Conservation (phyloP, 2,888 invertebrate genomes). For the Cremastobaeus sp. region DNA sequence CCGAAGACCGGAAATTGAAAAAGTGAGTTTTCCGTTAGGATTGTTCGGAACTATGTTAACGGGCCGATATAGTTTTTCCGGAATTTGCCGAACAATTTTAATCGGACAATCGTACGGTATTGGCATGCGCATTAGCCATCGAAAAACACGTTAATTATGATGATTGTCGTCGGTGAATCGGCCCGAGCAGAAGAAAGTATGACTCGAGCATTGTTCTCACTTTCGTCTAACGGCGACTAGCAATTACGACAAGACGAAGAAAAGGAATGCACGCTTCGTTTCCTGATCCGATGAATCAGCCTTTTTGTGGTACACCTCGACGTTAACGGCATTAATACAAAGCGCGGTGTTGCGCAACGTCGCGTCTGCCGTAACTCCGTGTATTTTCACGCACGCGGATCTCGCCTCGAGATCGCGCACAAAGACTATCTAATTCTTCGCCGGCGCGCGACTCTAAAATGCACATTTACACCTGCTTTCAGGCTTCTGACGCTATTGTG, state of each 20-base stretch:
- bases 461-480: constrained; percentile 45
- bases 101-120: constrained; percentile 9
- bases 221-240: constrained; percentile 36
- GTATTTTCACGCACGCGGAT: constrained; percentile 28
- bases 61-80: neutral
- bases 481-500: too few species aligned
- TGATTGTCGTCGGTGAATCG: constrained; percentile 22
- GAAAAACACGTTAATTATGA: constrained; percentile 37
- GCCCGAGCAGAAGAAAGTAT: constrained; percentile 19
- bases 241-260: constrained; percentile 29
- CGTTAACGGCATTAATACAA: constrained; percentile 36
- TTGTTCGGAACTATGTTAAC: constrained; percentile 9
- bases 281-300: constrained; percentile 51
- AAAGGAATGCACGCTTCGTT: constrained; percentile 44
- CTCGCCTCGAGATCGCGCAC: constrained; percentile 22
- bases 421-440: constrained; percentile 29
- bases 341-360: constrained; percentile 32
- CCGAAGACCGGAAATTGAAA: constrained; percentile 8
- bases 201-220: constrained; percentile 45
- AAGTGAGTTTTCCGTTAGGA: constrained; percentile 4
- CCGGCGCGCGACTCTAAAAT: constrained; percentile 20
- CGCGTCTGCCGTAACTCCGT: constrained; percentile 6
- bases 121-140: constrained; percentile 6
- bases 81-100: constrained; percentile 19
- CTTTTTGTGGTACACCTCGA: constrained; percentile 18